Evolutionary conservation across 2,888 invertebrate species (phyloP), one percentile per base, ranked within the genome.

Genomic region (Trichogramma evanescens): DNA sequence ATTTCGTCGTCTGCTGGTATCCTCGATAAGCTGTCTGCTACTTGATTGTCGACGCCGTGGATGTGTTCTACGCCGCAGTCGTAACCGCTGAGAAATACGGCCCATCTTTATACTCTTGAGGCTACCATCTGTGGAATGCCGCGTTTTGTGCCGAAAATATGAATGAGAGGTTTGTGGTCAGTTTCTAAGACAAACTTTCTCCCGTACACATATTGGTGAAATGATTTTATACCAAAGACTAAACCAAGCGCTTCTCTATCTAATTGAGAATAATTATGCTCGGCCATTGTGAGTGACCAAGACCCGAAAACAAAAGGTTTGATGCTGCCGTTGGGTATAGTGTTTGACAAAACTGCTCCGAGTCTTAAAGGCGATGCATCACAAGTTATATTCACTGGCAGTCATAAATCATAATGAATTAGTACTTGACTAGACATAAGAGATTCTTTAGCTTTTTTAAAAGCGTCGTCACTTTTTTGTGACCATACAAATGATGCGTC

Each of bases 321-420:
- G 57, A 67, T 67, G n/a, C 50, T 54, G 2, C 58, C 63, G 52
- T 71, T 50, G 3, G 64, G 26, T 63, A 64, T 48, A 2, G 8
- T 45, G 26, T 60, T 56, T 7, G 65, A 67, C 40, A 70, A 49
- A 26, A 71, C 71, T 6, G 74, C 69, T 3, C 71, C 74, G 10
- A 75, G 52, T 3, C 72, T 73, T 50, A 70, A 63, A 8, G 70
- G 69, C n/a, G 71, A 73, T 1, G 77, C 77, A 66, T 80, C 77
- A 13, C 13, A 13, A 13, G 13, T 13, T 13, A 13, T 13, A 1
- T 13, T 13, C 13, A 13, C 13, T 13, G 13, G 13, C 13, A 13
- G 13, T 13, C 13, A 2, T 13, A 13, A 13, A 13, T 13, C 13
- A 2, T 13, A 13, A 13, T 13, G 13, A 13, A 13, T 13, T 13